phyloP scores from a whole-genome alignment of 2,888 invertebrate genomes.

The Mythimna vitellina region DNA sequence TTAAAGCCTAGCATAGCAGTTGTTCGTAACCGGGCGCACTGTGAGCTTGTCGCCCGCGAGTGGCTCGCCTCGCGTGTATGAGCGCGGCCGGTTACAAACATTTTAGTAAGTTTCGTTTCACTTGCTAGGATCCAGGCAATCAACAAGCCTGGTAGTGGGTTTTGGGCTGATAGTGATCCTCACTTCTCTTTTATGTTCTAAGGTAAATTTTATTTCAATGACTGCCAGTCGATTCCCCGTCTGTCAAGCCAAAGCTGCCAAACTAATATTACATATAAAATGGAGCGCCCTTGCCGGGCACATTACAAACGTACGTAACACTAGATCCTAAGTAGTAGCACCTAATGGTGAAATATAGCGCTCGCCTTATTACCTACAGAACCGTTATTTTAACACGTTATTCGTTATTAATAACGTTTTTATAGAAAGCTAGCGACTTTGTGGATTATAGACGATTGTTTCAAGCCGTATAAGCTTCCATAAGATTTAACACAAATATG shows the following conservation, averaged over 20 bases:
- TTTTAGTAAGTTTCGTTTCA: not conserved
- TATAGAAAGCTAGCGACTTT: constrained; percentile 53
- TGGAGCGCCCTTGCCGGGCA: constrained; percentile 46
- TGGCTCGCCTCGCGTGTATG: not conserved
- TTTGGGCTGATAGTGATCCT: not conserved
- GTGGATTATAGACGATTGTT: constrained; percentile 70
- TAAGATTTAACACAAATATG: constrained; percentile 27
- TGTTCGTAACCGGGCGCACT: no score
- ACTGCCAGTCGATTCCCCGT: constrained; percentile 28
- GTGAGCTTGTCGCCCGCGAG: not conserved
- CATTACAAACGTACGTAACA: constrained; percentile 65
- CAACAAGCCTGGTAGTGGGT: not conserved
- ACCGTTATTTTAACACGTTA: constrained; percentile 65
- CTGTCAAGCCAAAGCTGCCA: constrained; percentile 72
- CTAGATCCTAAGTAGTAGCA: constrained; percentile 85
- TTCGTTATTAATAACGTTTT: constrained; percentile 5
- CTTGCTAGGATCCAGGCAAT: no score
- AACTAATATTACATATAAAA: constrained; percentile 64
- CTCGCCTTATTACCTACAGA: constrained; percentile 65
- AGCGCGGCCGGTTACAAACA: not conserved
- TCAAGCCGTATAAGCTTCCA: constrained; percentile 56
- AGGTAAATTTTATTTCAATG: not conserved
- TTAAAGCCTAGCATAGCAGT: no score
- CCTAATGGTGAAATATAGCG: constrained; percentile 83
- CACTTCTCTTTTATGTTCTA: not conserved